These are phyloP conservation scores for Troides helena DNA, from an alignment of 2,888 invertebrate species.

Conservation along the genomic window DNA sequence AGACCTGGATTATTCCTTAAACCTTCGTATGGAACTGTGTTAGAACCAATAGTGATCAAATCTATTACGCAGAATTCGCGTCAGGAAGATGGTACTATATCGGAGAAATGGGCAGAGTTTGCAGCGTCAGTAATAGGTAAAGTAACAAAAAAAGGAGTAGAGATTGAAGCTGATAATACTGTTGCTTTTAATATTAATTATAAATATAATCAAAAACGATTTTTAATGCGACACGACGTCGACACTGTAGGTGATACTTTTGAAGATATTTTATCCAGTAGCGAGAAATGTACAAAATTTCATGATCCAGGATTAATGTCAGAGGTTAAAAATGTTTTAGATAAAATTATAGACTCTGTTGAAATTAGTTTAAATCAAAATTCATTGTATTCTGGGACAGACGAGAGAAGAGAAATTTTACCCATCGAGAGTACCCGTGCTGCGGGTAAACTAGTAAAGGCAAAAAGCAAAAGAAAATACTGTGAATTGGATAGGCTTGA, in stretches of 20 bases:
- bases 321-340: conserved; percentile 66
- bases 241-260: conserved; percentile 23
- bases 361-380: conserved; percentile 81
- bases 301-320: conserved; percentile 30
- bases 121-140: conserved; percentile 73
- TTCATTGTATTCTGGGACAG: conserved; percentile 57
- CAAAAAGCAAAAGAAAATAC: conserved; percentile 60
- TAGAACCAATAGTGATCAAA: conserved; percentile 61
- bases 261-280: conserved; percentile 11
- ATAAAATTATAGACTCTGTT: conserved; percentile 80
- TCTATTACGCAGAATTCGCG: conserved; percentile 64
- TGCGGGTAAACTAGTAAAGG: conserved; percentile 44
- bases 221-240: conserved; percentile 71
- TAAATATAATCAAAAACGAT: conserved; percentile 76
- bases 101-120: conserved; percentile 77
- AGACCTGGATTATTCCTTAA: conserved; percentile 69
- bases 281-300: neutral
- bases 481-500: conserved; percentile 82
- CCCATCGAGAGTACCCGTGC: conserved; percentile 37
- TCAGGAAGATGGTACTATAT: conserved; percentile 61
- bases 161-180: conserved; percentile 46
- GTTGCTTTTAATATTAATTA: conserved; percentile 81
- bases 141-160: conserved; percentile 40
- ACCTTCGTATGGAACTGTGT: conserved; percentile 66
- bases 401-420: conserved; percentile 53